Base-by-base conservation (phyloP, 2,888 invertebrate genomes). In the Mythimna pallens region DNA sequence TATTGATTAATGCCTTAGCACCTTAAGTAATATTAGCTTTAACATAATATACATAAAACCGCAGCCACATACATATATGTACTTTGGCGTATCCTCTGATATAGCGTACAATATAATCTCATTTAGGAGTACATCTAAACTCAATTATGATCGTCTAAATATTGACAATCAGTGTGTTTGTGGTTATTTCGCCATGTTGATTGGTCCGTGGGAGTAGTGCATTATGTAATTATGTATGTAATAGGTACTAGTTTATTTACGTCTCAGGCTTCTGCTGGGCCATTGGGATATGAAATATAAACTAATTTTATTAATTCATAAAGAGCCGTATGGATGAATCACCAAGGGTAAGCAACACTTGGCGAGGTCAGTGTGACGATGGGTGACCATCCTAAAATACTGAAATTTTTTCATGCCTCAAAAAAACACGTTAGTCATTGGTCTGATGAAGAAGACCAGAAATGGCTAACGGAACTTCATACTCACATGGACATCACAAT, bases 101-200 rank as follows among this genome's bases (percentile, higher is more conserved):
- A 72, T n/a, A 5, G 55, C 22, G 12, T 12, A n/a, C 25, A 36
- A 61, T 50, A 50, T 61, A 67, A 75, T 65, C 61, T 62, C 20
- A 47, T 76, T 65, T 52, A 65, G 61, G 14, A 65, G 73, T 43
- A 36, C 17, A 65, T 25, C 61, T 65, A 65, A 77, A 73, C 65
- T 73, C 30, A 73, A 79, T 77, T 79, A 65, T 36, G 12, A 79
- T 65, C 12, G 20, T 30, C 36, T 52, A 73, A 73, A 79, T 76
- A 79, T 65, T 62, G 61, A 47, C 54, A 50, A 73, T 65, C n/a
- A 68, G 50, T 14, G 17, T 43, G n/a, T 62, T 79, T 58, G 57
- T 12, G 36, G 63, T 57, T 50, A n/a, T 55, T 59, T 47, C 12
- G 47, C 17, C 22, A 36, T 50, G 54, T 40, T 70, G 63, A 50